A percentile compares a stretch with the other conserved stretches of the same genome.
Conservation (phyloP, 2,888 invertebrate genomes). For the Onthophagus sagittarius region DNA sequence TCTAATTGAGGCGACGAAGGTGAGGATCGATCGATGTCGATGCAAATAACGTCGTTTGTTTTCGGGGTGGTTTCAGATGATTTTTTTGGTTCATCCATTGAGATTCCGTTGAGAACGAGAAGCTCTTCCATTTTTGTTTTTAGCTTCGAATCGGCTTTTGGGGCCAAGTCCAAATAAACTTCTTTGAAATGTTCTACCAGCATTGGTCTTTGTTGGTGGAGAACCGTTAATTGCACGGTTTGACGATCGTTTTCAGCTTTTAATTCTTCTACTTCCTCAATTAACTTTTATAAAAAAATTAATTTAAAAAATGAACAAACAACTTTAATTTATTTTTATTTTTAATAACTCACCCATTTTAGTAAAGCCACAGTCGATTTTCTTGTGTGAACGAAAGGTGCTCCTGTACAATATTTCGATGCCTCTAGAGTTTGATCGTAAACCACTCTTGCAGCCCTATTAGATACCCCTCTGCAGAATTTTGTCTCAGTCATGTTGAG, state of each 20-base stretch:
- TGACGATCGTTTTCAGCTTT: neutral
- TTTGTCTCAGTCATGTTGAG: constrained; percentile 3
- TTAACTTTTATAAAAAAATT: constrained; percentile 3
- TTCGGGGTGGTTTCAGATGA: neutral
- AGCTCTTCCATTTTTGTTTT: constrained; percentile 17
- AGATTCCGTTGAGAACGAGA: constrained; percentile 4
- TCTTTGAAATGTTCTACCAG: neutral
- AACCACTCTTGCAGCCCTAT: constrained; percentile 14
- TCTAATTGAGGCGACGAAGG: neutral
- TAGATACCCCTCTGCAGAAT: constrained; percentile 1
- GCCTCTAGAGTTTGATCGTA: constrained; percentile 19
- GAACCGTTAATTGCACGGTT: no score
- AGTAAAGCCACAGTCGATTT: constrained; percentile 2
- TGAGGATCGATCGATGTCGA: constrained; percentile 10
- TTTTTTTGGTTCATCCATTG: neutral
- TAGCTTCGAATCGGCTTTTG: constrained; percentile 12
- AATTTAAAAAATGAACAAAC: neutral
- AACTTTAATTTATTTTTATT: neutral
- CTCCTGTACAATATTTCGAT: constrained; percentile 2
- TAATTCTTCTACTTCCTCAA: neutral
- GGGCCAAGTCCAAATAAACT: constrained; percentile 13
- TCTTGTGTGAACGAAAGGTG: neutral
- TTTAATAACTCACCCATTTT: constrained; percentile 13
- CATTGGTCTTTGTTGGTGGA: neutral
- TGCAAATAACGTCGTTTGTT: constrained; percentile 14